Conservation (phyloP, 2,888 invertebrate genomes). For the Drepanosiphum platanoidis region DNA sequence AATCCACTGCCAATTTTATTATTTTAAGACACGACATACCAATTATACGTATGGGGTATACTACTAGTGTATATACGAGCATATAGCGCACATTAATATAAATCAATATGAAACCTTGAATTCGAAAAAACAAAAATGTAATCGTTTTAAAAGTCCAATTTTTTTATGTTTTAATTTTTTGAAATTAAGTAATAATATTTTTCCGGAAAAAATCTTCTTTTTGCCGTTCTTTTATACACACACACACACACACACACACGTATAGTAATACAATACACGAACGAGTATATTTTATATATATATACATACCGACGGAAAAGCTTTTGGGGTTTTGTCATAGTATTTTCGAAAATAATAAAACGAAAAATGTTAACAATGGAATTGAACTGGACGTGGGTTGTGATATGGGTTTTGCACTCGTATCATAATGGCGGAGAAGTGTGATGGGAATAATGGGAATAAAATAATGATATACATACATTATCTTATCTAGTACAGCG, state of each 20-base stretch:
- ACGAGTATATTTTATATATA: no score
- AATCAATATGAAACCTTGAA: no score
- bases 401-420: slow-evolving; percentile 36
- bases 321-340: slow-evolving; percentile 16
- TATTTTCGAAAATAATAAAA: slow-evolving; percentile 24
- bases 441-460: slow-evolving; percentile 37
- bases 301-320: slow-evolving; percentile 10
- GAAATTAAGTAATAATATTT: slow-evolving; percentile 2
- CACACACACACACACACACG: not conserved
- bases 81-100: no score
- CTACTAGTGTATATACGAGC: no score
- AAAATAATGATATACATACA: slow-evolving; percentile 50
- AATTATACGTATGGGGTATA: no score
- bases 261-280: no score
- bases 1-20: no score
- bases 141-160: not conserved
- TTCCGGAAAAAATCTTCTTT: not conserved
- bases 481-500: slow-evolving; percentile 28
- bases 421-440: slow-evolving; percentile 19
- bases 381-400: slow-evolving; percentile 43
- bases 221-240: not conserved
- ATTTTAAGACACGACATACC: no score
- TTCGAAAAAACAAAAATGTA: no score
- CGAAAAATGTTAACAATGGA: slow-evolving; percentile 40
- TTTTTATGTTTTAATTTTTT: not conserved